phyloP scores from a whole-genome alignment of 2,888 invertebrate genomes.

The Himalopsyche tibetana region DNA sequence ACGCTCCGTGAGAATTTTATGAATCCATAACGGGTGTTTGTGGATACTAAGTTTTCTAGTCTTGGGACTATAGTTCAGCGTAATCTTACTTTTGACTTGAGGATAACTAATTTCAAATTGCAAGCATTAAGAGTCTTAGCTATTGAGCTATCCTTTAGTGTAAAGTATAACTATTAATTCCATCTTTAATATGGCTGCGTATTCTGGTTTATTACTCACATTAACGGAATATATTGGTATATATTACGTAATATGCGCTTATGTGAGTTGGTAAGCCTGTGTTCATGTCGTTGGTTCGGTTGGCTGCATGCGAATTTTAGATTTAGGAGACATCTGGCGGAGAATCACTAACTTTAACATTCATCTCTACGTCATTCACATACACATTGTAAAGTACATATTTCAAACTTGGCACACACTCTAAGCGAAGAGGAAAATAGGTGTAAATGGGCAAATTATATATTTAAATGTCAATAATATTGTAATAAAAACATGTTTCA shows the following conservation, averaged over 20 bases:
- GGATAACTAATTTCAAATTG: background rate
- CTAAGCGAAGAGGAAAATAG: background rate
- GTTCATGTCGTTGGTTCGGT: slow-evolving; percentile 25
- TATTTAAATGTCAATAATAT: too few species aligned
- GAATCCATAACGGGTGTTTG: too few species aligned
- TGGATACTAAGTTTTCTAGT: too few species aligned
- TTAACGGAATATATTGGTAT: slow-evolving; percentile 19
- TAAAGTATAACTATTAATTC: slow-evolving; percentile 15
- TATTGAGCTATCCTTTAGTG: background rate
- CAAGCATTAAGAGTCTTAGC: background rate
- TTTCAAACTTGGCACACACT: background rate
- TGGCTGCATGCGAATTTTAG: slow-evolving; percentile 30
- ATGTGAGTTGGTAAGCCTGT: slow-evolving; percentile 26
- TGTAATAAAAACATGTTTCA: too few species aligned
- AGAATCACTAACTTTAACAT: slow-evolving; percentile 31
- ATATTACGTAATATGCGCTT: slow-evolving; percentile 26
- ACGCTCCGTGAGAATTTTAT: too few species aligned
- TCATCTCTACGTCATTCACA: slow-evolving; percentile 16
- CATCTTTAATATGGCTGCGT: background rate
- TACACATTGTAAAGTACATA: slow-evolving; percentile 6
- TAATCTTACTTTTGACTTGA: too few species aligned
- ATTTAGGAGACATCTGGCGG: slow-evolving; percentile 34
- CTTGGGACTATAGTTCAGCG: too few species aligned
- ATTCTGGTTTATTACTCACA: slow-evolving; percentile 14
- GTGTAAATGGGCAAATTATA: too few species aligned